Base-by-base conservation (phyloP, 2,797 vertebrate genomes). In the Falco concolor region DNA sequence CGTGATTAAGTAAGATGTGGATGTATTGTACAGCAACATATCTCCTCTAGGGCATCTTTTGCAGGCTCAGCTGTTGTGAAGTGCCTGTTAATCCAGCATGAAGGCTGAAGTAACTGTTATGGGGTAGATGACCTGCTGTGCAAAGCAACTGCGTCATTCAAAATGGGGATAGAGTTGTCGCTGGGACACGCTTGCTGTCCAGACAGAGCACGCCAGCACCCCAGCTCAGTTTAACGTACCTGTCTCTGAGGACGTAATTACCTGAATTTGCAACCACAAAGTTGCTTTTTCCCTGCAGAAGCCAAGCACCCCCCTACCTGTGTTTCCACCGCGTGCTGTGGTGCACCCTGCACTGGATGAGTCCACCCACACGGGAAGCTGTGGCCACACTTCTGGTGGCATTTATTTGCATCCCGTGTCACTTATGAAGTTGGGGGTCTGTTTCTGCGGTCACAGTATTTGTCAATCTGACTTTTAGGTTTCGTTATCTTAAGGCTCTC, bases 61-160 rank as follows among this genome's bases (percentile, higher is more conserved):
- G 67, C 45, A 90, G 90, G 73, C 93, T 93, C 93, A 96, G 96
- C 94, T 97, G 96, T 87, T 93, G 92, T 70, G 76, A 95, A 94
- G 61, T 74, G 93, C 54, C 84, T 93, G 69, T 84, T 95, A 96
- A 95, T 96, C 79, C 94, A 90, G 95, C 90, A 88, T 50, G 67
- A 92, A 93, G 89, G 82, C 84, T 53, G 27, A 76, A 82, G 69
- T 63, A 79, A 88, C 81, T 70, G 53, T 76, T 87, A 40, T 4
- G 47, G 88, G 72, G 60, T 68, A 57, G 84, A 75, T 92, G 88
- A 95, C 81, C 75, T 87, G 75, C 88, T 83, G 50, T 83, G 75
- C 74, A 54, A 84, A 81, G 42, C 79, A 88, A 90, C 54, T 27
- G 47, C 2, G 0, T 68, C 1, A 4, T 63, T 95, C 72, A 42